Evolutionary conservation across 2,797 vertebrate species (phyloP).

Genomic region (Spheniscus humboldti): DNA sequence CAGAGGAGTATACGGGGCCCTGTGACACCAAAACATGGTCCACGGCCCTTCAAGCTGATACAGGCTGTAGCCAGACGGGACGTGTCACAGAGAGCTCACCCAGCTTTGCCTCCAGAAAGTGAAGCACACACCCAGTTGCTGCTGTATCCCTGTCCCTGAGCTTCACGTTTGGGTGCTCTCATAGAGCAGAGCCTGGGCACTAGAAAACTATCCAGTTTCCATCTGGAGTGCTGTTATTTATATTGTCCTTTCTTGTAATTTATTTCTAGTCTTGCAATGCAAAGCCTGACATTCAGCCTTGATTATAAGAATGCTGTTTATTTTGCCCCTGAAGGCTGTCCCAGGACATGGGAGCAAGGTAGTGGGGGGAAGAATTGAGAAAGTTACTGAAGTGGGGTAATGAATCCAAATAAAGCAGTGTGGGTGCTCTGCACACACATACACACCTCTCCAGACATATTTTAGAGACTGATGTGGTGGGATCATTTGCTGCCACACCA

Average conservation of each 20-base stretch:
- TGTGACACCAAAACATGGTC: neutral
- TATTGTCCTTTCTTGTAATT: neutral
- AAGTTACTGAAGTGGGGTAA: neutral
- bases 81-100: neutral
- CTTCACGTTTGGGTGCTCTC: neutral
- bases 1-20: neutral
- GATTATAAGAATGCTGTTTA: neutral
- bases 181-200: neutral
- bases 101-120: neutral
- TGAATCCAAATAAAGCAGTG: neutral
- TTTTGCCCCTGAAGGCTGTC: neutral
- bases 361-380: neutral
- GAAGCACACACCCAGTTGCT: neutral
- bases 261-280: neutral
- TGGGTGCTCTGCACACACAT: neutral
- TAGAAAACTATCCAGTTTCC: neutral
- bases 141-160: neutral
- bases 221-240: neutral
- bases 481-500: neutral
- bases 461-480: neutral
- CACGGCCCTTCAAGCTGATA: neutral
- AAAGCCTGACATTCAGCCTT: neutral
- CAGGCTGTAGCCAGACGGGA: neutral
- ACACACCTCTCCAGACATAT: neutral
- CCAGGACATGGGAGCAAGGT: neutral